Evolutionary conservation across 2,113 vertebrate genomes (phyloP).

Genomic region (Ptyas mucosa): DNA sequence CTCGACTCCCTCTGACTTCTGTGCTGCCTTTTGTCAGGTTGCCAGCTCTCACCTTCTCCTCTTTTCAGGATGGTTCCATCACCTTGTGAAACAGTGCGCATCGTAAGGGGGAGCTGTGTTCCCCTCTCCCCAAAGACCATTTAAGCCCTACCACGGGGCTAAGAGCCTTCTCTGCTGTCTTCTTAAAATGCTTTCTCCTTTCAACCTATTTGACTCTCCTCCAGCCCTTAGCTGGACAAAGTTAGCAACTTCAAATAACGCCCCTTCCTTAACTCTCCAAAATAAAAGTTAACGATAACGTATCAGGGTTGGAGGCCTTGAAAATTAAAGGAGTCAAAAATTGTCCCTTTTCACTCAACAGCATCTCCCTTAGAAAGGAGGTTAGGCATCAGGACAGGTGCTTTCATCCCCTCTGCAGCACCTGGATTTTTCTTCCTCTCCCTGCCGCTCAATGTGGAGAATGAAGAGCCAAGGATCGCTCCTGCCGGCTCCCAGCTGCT

Average conservation of each 20-base stretch:
- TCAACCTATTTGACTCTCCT: conserved; percentile 24
- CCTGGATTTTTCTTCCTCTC: neutral
- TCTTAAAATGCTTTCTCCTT: conserved; percentile 25
- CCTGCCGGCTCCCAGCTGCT: neutral
- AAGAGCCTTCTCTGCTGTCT: conserved; percentile 11
- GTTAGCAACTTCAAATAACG: neutral
- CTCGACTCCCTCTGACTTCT: conserved; percentile 8
- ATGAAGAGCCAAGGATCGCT: neutral
- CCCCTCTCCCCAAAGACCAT: neutral
- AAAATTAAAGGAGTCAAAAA: neutral
- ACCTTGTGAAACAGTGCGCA: conserved; percentile 9
- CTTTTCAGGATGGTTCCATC: conserved; percentile 45
- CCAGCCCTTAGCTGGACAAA: neutral
- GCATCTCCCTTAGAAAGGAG: neutral
- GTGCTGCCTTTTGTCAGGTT: conserved; percentile 14
- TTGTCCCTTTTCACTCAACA: neutral
- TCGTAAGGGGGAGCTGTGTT: conserved; percentile 40
- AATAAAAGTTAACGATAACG: neutral
- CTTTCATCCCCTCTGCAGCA: neutral
- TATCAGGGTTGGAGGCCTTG: neutral
- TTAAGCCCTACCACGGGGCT: neutral
- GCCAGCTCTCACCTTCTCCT: neutral
- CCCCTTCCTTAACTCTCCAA: neutral
- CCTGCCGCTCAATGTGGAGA: neutral
- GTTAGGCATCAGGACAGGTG: neutral